Conservation (phyloP, 2,113 vertebrate genomes). For the Aptenodytes forsteri region DNA sequence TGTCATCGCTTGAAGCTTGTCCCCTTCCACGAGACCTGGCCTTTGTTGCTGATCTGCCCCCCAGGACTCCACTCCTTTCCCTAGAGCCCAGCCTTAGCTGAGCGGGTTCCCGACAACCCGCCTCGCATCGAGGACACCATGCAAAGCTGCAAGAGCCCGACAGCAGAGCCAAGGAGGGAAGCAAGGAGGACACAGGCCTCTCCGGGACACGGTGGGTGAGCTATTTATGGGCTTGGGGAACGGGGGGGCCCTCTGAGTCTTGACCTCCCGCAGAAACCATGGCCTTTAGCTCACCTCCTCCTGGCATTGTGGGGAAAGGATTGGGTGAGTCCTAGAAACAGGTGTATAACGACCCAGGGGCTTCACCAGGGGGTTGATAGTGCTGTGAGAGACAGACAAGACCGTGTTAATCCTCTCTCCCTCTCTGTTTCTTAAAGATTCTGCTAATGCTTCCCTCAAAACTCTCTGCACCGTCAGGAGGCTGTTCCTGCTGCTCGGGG, state of each 20-base stretch:
- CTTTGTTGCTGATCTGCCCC: background rate
- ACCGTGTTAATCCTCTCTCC: background rate
- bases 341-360: fast-evolving
- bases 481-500: slow-evolving; percentile 72
- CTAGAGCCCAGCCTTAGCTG: slow-evolving; percentile 63
- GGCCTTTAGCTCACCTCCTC: background rate
- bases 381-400: fast-evolving
- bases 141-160: background rate
- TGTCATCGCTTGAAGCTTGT: fast-evolving
- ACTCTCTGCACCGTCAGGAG: background rate
- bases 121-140: background rate
- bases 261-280: fast-evolving
- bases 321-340: fast-evolving
- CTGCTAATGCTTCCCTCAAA: background rate
- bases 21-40: fast-evolving
- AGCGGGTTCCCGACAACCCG: slow-evolving; percentile 50
- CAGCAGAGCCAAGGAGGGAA: background rate
- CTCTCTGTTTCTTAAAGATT: background rate
- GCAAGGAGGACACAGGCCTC: background rate
- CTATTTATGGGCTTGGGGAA: background rate
- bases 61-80: background rate
- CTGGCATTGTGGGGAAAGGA: fast-evolving
- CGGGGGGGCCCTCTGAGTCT: no score
- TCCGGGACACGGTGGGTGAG: slow-evolving; percentile 60
- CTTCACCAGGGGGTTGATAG: background rate